phyloP scores from a whole-genome alignment of 2,113 vertebrate species.

The Microtus ochrogaster region DNA sequence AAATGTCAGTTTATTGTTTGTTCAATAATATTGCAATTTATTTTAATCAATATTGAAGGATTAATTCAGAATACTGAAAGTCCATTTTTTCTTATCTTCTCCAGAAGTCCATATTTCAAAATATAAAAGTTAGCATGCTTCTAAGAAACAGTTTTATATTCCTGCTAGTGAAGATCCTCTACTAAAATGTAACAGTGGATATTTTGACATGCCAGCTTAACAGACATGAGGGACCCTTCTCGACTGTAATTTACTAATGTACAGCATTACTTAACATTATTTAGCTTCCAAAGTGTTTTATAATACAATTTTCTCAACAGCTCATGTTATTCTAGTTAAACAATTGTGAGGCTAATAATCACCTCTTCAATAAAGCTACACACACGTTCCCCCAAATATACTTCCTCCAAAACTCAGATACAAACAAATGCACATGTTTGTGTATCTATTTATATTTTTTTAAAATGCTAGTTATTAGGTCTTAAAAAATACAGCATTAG shows the following conservation, averaged over 20 bases:
- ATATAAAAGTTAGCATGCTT: neutral
- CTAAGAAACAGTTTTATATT: neutral
- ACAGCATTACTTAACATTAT: neutral
- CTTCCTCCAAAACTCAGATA: neutral
- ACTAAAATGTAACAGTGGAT: neutral
- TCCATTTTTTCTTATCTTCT: neutral
- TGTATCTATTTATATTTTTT: constrained; percentile 30
- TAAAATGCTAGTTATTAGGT: neutral
- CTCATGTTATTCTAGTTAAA: neutral
- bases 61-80: neutral
- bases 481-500: neutral
- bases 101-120: neutral
- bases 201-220: neutral
- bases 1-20: neutral
- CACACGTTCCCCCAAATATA: neutral
- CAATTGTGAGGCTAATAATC: neutral
- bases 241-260: neutral
- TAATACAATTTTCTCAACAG: neutral
- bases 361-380: neutral
- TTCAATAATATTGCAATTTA: neutral
- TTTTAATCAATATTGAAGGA: neutral
- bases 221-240: neutral
- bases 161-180: neutral
- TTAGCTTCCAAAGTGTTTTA: constrained; percentile 1
- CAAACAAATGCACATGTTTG: neutral